Evolutionary conservation across 2,113 vertebrate species (phyloP).

Genomic region (Laticauda laticaudata): DNA sequence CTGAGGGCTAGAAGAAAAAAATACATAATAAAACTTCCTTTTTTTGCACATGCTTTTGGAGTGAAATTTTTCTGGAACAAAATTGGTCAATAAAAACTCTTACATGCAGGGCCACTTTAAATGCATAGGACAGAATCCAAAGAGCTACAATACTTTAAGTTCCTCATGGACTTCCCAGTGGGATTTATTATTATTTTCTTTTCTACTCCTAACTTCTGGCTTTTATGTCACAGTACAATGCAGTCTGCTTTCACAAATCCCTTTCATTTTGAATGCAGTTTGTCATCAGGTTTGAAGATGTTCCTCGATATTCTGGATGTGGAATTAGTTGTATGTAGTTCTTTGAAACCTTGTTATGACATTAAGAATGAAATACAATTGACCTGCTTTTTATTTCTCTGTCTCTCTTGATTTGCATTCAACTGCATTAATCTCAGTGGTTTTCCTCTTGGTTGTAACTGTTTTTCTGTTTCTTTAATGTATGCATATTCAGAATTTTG

Average conservation of each 20-base stretch:
- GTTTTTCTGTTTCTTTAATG: slow-evolving; percentile 50
- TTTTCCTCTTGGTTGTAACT: slow-evolving; percentile 49
- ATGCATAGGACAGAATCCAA: neutral
- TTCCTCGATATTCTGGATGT: neutral
- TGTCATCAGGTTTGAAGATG: neutral
- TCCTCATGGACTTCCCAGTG: neutral
- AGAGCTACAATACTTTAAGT: neutral
- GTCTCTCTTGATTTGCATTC: neutral
- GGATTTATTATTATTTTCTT: neutral
- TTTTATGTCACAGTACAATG: neutral
- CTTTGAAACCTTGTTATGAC: neutral
- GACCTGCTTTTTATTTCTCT: neutral
- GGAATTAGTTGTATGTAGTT: neutral
- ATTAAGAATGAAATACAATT: neutral
- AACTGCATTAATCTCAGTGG: slow-evolving; percentile 36
- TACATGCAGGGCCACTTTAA: neutral
- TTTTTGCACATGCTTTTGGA: neutral
- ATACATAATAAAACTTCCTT: neutral
- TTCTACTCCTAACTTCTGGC: neutral
- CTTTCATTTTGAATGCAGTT: neutral
- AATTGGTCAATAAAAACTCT: neutral
- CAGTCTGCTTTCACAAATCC: neutral
- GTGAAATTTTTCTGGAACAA: neutral
- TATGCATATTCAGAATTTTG: slow-evolving; percentile 63
- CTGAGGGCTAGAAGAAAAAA: neutral